Conservation (phyloP, 1,140 invertebrate species). For the Trichonephila inaurata region DNA sequence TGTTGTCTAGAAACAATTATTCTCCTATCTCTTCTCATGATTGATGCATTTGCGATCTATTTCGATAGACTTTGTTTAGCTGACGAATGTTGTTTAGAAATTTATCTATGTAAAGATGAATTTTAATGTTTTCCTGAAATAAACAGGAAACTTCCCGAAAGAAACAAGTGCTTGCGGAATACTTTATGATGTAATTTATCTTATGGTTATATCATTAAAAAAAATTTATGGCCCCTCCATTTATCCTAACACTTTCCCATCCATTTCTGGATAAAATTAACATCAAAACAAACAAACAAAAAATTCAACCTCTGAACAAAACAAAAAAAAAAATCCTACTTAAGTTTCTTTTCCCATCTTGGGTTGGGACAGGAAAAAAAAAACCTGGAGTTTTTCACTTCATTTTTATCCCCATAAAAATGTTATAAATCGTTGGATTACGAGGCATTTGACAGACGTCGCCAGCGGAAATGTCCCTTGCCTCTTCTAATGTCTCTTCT, state of each 20-base stretch:
- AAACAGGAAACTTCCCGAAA: too few relatives aligned
- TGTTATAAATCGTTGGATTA: constrained; percentile 54
- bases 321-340: neutral
- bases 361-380: neutral
- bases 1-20: too few relatives aligned
- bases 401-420: constrained; percentile 57
- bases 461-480: neutral
- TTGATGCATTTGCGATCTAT: too few relatives aligned
- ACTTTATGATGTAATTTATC: neutral
- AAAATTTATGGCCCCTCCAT: neutral
- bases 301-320: neutral
- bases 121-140: too few relatives aligned
- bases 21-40: too few relatives aligned
- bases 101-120: too few relatives aligned
- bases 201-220: neutral
- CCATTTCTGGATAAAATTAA: constrained; percentile 7
- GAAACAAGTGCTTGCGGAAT: too few relatives aligned
- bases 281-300: neutral
- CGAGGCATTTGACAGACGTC: constrained; percentile 41
- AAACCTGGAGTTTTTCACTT: constrained; percentile 38
- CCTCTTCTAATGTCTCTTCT: constrained; percentile 56
- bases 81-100: too few relatives aligned
- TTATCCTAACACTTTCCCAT: neutral
- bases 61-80: too few relatives aligned
- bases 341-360: neutral